Evolutionary conservation across 2,888 invertebrate species (phyloP), one percentile per base, ranked within the genome.

Genomic region (Platynereis dumerilii): DNA sequence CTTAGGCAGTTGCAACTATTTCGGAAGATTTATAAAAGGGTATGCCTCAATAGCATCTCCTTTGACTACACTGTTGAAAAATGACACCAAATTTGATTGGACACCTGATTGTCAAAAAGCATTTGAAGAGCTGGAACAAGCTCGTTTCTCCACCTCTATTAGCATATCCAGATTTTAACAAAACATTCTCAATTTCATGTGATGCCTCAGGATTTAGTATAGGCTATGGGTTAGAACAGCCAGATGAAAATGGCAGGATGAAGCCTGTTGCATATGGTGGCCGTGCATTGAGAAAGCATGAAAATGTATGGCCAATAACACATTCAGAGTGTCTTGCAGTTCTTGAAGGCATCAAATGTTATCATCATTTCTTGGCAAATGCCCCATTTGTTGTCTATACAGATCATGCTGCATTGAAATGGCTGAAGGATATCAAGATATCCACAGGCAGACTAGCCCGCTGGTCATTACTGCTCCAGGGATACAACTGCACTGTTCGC

Each of bases 21-120:
- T 67, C 42, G 5, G 72, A 1, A 26, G 48, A 17, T 73, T 68
- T 42, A 58, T 72, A 12, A 24, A 26, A 24, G 26, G n/a, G 5
- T 55, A 55, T 55, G 27, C 56, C 20, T 5, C 27, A 24, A 55
- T 7, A 5, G 17, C 77, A 92, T 78, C 29, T 3, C 64, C 64
- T n/a, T 42, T 64, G 17, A 1, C 42, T 24, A 1, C 24, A 2
- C 24, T 64, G 2, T 17, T 58, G 2, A n/a, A n/a, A n/a, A n/a
- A n/a, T n/a, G n/a, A n/a, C n/a, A n/a, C n/a, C n/a, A n/a, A n/a
- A n/a, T n/a, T n/a, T n/a, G 1, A 52, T 57, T 44, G 26, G 2
- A 26, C 57, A 57, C 22, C 54, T 20, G 28, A 53, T 17, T 52
- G 48, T 24, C 22, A 53, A 17, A 52, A 15, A 27, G 45, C 60